Evolutionary conservation across 2,113 vertebrate genomes (phyloP), one percentile per base, ranked within the genome.

Genomic region (Xiphorhynchus elegans): DNA sequence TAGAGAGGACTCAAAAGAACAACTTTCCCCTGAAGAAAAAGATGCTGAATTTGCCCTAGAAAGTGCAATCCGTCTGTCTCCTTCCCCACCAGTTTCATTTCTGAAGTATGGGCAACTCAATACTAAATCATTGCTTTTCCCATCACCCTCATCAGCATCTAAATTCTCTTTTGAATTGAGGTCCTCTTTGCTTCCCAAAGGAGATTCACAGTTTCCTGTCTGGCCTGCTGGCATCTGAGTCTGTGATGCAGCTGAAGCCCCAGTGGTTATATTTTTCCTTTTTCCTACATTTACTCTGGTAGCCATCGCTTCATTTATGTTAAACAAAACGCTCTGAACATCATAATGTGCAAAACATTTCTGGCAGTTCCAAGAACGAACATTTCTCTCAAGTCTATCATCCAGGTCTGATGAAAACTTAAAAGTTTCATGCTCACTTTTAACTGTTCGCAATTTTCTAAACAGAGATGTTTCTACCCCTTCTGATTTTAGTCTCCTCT

Each of bases 281-380:
- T 99, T 99, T 40, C 98, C 98, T 86, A 99, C 97, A 67, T 96
- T 99, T 72, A 98, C 98, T 90, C 98, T 97, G 39, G 98, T 99
- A 35, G 98, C 99, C 97, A 99, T 98, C 2, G 99, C 99, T 94
- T 99, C 99, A 5, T 99, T 99, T 94, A 99, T 99, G 91, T 99
- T 99, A 96, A 99, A 99, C 96, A 99, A 98, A 79, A 99, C 96
- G 33, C 99, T 99, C 98, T 99, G 99, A 75, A 99, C 99, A 47
- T 99, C 99, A 10, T 99, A 99, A 96, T 99, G 99, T 35, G 99
- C 98, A 79, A 99, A 99, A 96, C 99, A 99, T 93, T 99, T 99
- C 82, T 99, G 99, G 76, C 99, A 99, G 83, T 98, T 98, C 96
- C 99, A 98, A 3, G 97, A 97, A 56, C 97, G 98, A n/a, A 96